Percentiles rank a stretch among this genome's conserved stretches.
Evolutionary conservation across 2,113 vertebrate species (phyloP).

Genomic region (Melanocharis versteri): DNA sequence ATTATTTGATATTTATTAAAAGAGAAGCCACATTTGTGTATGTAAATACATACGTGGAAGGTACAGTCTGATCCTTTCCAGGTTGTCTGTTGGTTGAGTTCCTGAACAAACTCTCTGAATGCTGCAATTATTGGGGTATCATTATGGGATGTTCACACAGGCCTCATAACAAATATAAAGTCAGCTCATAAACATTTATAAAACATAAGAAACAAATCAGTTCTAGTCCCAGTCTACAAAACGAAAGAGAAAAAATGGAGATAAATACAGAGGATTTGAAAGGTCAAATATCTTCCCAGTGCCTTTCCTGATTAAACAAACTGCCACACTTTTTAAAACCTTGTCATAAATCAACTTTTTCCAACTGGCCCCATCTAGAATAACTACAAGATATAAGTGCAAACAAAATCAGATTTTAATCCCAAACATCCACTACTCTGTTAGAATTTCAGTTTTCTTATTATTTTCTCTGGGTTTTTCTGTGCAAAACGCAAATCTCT

Average conservation of each 20-base stretch:
- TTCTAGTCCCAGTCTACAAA: background rate
- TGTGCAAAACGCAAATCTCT: background rate
- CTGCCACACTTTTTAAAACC: background rate
- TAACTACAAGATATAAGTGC: background rate
- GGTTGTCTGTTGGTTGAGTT: background rate
- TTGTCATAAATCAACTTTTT: background rate
- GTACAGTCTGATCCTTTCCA: background rate
- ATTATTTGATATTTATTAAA: background rate
- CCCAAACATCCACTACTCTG: background rate
- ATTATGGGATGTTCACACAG: background rate
- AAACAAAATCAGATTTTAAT: background rate
- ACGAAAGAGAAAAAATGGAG: background rate
- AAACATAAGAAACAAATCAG: background rate
- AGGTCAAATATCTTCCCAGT: background rate
- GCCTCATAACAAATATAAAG: background rate
- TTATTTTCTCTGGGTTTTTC: background rate
- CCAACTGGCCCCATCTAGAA: background rate
- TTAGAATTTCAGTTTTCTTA: background rate
- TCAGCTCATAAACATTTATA: background rate
- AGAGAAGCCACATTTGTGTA: background rate
- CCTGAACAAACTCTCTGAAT: background rate
- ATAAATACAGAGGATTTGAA: background rate
- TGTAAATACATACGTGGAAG: background rate
- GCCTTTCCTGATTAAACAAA: background rate
- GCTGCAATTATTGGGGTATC: background rate